Conservation (phyloP, 64 coral and sea anemone genomes). For the Orbicella faveolata region DNA sequence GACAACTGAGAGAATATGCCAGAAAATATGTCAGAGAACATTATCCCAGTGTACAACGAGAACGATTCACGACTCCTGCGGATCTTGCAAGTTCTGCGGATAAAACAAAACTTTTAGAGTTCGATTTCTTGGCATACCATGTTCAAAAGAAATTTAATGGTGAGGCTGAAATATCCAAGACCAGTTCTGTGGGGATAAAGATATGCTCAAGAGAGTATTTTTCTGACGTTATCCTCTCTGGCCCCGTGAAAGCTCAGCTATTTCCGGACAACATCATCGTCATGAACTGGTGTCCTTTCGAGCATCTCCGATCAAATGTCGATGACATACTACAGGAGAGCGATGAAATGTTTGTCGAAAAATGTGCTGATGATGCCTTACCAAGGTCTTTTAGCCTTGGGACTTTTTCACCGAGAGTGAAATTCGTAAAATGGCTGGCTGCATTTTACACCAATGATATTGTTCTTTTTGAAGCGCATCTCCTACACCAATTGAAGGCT, state of each 20-base stretch:
- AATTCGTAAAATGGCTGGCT: background rate
- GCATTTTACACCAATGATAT: constrained; percentile 7
- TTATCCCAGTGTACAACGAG: constrained; percentile 8
- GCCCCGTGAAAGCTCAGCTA: background rate
- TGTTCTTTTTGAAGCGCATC: background rate
- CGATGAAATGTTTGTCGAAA: constrained; percentile 41
- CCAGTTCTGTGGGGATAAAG: background rate
- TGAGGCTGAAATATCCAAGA: background rate
- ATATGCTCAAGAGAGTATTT: constrained; percentile 25
- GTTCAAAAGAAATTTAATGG: background rate
- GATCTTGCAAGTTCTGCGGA: background rate
- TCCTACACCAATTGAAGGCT: background rate
- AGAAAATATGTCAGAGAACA: background rate
- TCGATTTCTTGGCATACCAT: background rate
- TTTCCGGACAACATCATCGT: constrained; percentile 20
- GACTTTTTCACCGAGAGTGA: background rate
- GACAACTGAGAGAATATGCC: too few species aligned
- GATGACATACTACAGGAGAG: constrained; percentile 43
- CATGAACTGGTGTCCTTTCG: constrained; percentile 37
- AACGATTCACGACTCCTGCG: background rate
- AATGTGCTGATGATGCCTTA: background rate
- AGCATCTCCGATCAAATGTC: constrained; percentile 35
- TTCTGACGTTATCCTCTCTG: constrained; percentile 9
- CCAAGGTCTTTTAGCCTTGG: constrained; percentile 27
- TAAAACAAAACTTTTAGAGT: background rate